These are phyloP conservation scores for Electrona antarctica DNA, from an alignment of 2,113 vertebrate species.

Conservation along the genomic window DNA sequence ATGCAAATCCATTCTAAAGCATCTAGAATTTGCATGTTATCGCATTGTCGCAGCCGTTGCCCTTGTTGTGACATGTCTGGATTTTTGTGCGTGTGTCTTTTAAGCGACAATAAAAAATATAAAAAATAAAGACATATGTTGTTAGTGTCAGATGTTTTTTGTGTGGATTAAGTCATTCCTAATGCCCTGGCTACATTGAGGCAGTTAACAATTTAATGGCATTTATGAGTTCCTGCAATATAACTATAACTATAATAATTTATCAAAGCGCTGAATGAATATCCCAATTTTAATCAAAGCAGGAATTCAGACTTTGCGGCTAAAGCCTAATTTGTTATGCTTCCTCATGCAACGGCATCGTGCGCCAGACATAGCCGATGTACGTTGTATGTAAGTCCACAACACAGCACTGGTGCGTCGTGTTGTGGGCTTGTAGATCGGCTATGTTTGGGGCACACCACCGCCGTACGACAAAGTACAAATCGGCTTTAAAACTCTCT, in stretches of 20 bases:
- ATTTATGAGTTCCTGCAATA: slow-evolving; percentile 18
- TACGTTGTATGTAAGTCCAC: too few relatives aligned
- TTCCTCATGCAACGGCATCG: too few relatives aligned
- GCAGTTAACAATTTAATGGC: background rate
- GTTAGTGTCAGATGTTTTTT: background rate
- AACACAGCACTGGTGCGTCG: too few relatives aligned
- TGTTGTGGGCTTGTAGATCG: too few relatives aligned
- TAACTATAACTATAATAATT: slow-evolving; percentile 19
- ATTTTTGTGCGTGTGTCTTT: background rate
- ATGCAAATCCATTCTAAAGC: background rate
- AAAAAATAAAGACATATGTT: background rate
- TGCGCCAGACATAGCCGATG: too few relatives aligned
- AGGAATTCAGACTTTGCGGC: slow-evolving; percentile 31
- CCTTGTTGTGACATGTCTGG: background rate
- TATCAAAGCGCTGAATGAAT: slow-evolving; percentile 33
- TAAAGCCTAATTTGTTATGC: slow-evolving; percentile 1
- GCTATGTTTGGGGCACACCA: too few relatives aligned
- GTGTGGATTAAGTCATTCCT: background rate
- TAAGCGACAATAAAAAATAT: too few relatives aligned
- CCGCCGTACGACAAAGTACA: too few relatives aligned
- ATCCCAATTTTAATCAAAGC: slow-evolving; percentile 45
- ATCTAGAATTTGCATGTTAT: too few relatives aligned
- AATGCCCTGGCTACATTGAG: background rate
- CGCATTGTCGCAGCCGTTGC: background rate
- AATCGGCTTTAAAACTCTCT: background rate